phyloP scores from a whole-genome alignment of 2,888 invertebrate genomes.

The Thelaira solivaga region DNA sequence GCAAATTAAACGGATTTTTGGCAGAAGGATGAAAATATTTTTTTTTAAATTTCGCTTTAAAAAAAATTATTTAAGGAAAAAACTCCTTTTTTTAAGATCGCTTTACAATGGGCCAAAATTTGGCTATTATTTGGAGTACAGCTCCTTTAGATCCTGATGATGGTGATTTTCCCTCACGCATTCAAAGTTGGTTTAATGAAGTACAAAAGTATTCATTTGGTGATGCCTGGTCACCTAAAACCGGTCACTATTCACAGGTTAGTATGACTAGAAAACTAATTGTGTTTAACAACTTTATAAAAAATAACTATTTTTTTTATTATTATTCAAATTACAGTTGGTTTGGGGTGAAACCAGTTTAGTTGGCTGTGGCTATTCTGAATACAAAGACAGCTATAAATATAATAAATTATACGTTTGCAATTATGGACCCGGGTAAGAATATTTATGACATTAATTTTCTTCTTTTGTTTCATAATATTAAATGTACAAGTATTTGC shows the following conservation, averaged over 20 bases:
- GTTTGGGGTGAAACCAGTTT: constrained; percentile 92
- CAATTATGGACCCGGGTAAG: constrained; percentile 88
- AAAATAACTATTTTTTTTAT: background rate
- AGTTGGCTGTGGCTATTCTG: constrained; percentile 91
- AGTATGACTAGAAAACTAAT: constrained; percentile 22
- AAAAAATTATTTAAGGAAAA: too few relatives aligned
- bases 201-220: constrained; percentile 83
- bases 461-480: background rate
- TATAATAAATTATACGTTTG: constrained; percentile 90
- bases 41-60: too few relatives aligned
- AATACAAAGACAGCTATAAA: constrained; percentile 86
- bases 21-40: too few relatives aligned
- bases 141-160: constrained; percentile 79
- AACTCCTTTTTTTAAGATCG: constrained; percentile 78
- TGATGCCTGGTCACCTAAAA: constrained; percentile 82
- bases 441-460: constrained; percentile 16
- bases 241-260: constrained; percentile 92
- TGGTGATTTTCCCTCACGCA: constrained; percentile 85
- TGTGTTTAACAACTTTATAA: background rate
- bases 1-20: too few relatives aligned
- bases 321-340: constrained; percentile 79
- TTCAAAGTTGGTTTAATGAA: constrained; percentile 89
- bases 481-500: too few relatives aligned
- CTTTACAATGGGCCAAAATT: constrained; percentile 91
- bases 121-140: constrained; percentile 89